Evolutionary conservation across 2,888 invertebrate genomes (phyloP).

Genomic region (Pocota personata): DNA sequence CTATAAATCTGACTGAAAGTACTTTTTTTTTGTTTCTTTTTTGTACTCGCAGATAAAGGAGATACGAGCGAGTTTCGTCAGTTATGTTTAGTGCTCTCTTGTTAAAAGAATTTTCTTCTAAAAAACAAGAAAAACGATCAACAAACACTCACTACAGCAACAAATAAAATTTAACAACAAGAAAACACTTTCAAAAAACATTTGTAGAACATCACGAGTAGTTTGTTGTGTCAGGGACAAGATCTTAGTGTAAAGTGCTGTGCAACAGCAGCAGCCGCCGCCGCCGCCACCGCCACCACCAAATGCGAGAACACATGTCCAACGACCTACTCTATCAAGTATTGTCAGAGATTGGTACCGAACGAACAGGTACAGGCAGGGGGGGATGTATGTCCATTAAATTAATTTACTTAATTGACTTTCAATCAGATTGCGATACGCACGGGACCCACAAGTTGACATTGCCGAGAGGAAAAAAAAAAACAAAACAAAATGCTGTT

Average conservation of each 20-base stretch:
- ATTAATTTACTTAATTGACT: slow-evolving; percentile 72
- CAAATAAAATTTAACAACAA: slow-evolving; percentile 48
- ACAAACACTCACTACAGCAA: background rate
- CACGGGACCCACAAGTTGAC: slow-evolving; percentile 11
- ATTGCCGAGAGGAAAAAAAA: background rate
- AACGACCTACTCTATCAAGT: slow-evolving; percentile 43
- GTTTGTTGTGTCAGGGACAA: slow-evolving; percentile 71
- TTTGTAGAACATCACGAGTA: slow-evolving; percentile 68
- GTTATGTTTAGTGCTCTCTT: slow-evolving; percentile 8
- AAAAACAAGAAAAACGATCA: background rate
- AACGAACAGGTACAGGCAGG: background rate
- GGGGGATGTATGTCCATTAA: slow-evolving; percentile 59
- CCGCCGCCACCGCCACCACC: background rate
- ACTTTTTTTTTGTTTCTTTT: background rate
- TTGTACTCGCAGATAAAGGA: background rate
- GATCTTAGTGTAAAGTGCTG: slow-evolving; percentile 58
- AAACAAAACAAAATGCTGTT: background rate
- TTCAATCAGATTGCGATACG: slow-evolving; percentile 62
- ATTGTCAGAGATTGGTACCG: slow-evolving; percentile 16
- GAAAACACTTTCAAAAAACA: slow-evolving; percentile 69
- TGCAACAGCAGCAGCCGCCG: slow-evolving; percentile 43
- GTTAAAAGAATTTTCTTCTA: slow-evolving; percentile 2
- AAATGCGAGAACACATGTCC: slow-evolving; percentile 65
- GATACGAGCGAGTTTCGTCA: background rate
- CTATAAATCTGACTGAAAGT: slow-evolving; percentile 2